phyloP scores from a whole-genome alignment of 2,113 vertebrate genomes.

The Baryphthengus martii region DNA sequence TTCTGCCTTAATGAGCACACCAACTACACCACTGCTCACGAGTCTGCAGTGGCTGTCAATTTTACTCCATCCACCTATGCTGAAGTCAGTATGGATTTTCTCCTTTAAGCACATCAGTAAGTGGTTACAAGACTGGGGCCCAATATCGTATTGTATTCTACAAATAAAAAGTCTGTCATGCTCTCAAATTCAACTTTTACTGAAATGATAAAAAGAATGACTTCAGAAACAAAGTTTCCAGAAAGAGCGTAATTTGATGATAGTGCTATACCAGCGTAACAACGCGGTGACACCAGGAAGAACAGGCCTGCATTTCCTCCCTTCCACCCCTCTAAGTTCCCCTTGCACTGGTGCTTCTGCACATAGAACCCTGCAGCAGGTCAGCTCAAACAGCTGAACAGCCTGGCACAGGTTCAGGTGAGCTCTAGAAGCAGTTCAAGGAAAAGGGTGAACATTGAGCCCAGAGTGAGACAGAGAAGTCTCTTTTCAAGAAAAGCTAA shows the following conservation, averaged over 20 bases:
- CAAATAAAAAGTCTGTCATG: not conserved
- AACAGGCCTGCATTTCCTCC: not conserved
- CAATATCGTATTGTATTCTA: not conserved
- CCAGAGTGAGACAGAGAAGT: not conserved
- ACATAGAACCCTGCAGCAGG: not conserved
- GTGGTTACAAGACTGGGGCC: not conserved
- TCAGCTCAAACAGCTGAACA: not conserved
- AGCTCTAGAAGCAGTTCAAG: not conserved
- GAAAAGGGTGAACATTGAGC: not conserved
- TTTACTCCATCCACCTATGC: not conserved
- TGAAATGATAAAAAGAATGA: not conserved
- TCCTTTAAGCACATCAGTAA: not conserved
- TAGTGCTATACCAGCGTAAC: not conserved
- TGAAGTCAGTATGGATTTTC: not conserved
- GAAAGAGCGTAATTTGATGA: not conserved
- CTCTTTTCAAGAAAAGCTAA: not conserved
- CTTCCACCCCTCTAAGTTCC: not conserved
- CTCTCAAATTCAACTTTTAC: not conserved
- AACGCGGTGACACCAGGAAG: not conserved
- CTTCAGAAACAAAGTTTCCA: not conserved
- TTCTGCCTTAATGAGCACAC: not conserved
- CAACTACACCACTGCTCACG: not conserved
- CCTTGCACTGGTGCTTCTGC: not conserved
- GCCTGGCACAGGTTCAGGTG: not conserved
- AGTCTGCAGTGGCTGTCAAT: not conserved